Evolutionary conservation across 2,888 invertebrate species (phyloP), one percentile per base, ranked within the genome.

Genomic region (Electrophaes corylata): DNA sequence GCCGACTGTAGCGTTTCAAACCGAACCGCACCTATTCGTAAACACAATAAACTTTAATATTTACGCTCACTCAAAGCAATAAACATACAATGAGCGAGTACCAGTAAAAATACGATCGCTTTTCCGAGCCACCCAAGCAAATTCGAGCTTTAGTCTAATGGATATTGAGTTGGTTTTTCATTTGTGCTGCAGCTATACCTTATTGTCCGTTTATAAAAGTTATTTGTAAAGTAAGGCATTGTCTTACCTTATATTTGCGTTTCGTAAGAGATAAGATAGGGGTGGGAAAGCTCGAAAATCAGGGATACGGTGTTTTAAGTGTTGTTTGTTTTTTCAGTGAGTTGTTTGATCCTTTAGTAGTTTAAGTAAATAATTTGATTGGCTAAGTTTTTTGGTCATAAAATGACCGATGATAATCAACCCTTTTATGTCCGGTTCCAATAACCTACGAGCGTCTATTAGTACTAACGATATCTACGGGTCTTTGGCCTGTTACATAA

Each of bases 1-100:
- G 72, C 76, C 16, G 65, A 57, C 53, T 56, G 40, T 45, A 55
- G 74, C 75, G 67, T 68, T 68, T 80, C 79, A 79, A 79, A 79
- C 66, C 66, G 76, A 72, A 76, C 81, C 82, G 80, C 77, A 76
- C 79, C 86, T 83, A 84, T 86, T 78, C 79, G 84, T 86, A 88
- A 90, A 91, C 83, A 90, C 81, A 89, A 91, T 90, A 89, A 91
- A 86, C 78, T 60, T 79, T 83, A 79, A 85, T 90, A 91, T 90
- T 90, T 87, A 90, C 85, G 84, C 78, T 86, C 76, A 79, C 84
- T 84, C 75, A 73, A 69, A 81, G 82, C 83, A 84, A 88, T 89
- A 87, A 86, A 88, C 78, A 80, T 81, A 86, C 86, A 88, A 88
- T 86, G 80, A 86, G 80, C 76, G 71, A 83, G 84, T 85, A 84